Evolutionary conservation across 2,888 invertebrate genomes (phyloP), one percentile per base, ranked within the genome.

Genomic region (Apodemia zela): DNA sequence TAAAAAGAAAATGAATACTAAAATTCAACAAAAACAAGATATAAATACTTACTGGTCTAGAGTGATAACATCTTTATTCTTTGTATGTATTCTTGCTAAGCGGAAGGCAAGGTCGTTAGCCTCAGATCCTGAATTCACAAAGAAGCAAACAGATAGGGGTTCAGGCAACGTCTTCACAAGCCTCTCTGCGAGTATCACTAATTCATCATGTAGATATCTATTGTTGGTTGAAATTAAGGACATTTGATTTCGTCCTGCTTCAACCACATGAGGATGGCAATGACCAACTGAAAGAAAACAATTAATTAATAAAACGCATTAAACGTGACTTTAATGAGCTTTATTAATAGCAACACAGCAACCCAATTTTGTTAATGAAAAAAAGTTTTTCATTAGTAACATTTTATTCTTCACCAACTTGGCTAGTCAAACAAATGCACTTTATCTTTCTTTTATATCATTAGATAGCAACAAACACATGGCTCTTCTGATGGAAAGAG

Each of bases 41-140:
- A 6, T n/a, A 62, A 65, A 70, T 75, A 96, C 97, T 97, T 94
- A 99, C 99, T 99, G 98, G 89, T 99, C 98, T 64, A 99, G 89
- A 0, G 98, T 96, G 75, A 99, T 96, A 72, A 98, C 94, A 82
- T 99, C 98, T 74, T 95, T 94, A 69, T 96, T 95, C 75, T 96
- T 95, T 1, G 99, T 99, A 83, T 98, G 96, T 63, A 97, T 95
- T 67, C 96, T 93, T 0, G 99, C 98, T 67, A 99, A 91, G 66
- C 99, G 94, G 51, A 99, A 85, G 0, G 99, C 99, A 73, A 99
- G 93, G 90, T 99, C 99, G 84, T 99, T 99, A 10, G 99, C 99
- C 89, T 99, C 99, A 7, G 99, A 99, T 11, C 99, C 99, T 0
- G 99, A 99, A 89, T 99, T 99, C 63, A 98, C 98, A 81, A 99